Evolutionary conservation across 1,140 invertebrate genomes (phyloP).

Genomic region (Papilio polyxenes): DNA sequence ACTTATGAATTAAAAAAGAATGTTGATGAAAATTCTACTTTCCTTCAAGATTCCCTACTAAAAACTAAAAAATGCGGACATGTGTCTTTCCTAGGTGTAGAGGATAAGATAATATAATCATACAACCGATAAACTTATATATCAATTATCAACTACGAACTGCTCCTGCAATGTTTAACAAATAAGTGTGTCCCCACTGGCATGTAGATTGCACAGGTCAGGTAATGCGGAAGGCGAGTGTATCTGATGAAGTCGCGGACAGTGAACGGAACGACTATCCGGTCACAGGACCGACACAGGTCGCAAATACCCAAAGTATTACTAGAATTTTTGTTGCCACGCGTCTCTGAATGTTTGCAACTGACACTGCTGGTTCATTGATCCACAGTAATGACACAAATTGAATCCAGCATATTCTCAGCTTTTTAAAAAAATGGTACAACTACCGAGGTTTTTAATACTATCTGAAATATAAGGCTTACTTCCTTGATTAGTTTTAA

Average conservation of each 20-base stretch:
- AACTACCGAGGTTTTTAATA: background rate
- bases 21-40: too few relatives aligned
- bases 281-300: background rate
- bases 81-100: too few relatives aligned
- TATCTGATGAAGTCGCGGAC: slow-evolving; percentile 44
- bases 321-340: background rate
- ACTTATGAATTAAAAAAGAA: background rate
- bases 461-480: background rate
- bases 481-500: slow-evolving; percentile 5
- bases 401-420: background rate
- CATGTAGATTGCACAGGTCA: slow-evolving; percentile 41
- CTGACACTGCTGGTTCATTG: background rate
- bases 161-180: background rate
- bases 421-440: background rate
- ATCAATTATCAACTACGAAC: too few relatives aligned
- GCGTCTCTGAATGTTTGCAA: background rate
- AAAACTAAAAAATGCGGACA: too few relatives aligned
- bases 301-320: background rate
- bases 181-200: background rate
- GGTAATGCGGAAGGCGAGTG: slow-evolving; percentile 46
- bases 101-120: too few relatives aligned
- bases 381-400: background rate
- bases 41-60: too few relatives aligned
- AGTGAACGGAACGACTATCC: background rate
- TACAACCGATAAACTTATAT: too few relatives aligned